Conservation (phyloP, 2,888 invertebrate species). For the Hirtodrosophila histrioides region DNA sequence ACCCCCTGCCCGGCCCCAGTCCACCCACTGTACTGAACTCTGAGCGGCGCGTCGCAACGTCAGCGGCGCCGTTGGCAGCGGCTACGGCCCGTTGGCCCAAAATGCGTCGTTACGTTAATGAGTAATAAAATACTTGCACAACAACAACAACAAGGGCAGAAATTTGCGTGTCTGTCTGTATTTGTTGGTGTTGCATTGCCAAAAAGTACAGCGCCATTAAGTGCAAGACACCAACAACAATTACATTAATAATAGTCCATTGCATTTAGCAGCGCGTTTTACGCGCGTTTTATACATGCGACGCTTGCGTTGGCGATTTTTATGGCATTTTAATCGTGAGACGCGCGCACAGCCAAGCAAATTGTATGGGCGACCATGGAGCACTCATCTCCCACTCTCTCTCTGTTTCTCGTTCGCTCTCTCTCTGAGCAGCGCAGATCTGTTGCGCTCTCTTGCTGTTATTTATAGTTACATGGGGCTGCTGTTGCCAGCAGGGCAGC, state of each 20-base stretch:
- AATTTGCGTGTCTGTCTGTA: slow-evolving; percentile 36
- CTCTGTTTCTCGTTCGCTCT: slow-evolving; percentile 1
- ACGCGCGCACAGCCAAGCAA: slow-evolving; percentile 45
- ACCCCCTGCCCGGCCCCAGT: neutral
- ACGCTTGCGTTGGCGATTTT: slow-evolving; percentile 67
- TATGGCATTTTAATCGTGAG: slow-evolving; percentile 75
- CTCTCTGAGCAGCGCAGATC: neutral
- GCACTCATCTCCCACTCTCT: slow-evolving; percentile 13
- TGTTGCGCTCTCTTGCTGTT: slow-evolving; percentile 32
- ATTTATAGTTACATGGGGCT: slow-evolving; percentile 70
- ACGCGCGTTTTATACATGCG: slow-evolving; percentile 59
- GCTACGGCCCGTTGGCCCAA: slow-evolving; percentile 61
- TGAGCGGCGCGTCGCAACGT: slow-evolving; percentile 25
- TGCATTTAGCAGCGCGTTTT: slow-evolving; percentile 43
- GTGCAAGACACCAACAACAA: slow-evolving; percentile 34
- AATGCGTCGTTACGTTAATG: slow-evolving; percentile 79
- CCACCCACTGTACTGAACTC: slow-evolving; percentile 33
- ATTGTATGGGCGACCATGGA: slow-evolving; percentile 23
- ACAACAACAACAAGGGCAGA: slow-evolving; percentile 36
- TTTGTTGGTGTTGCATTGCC: slow-evolving; percentile 46
- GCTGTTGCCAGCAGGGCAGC: slow-evolving; percentile 56
- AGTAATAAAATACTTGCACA: slow-evolving; percentile 78
- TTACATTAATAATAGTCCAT: slow-evolving; percentile 25
- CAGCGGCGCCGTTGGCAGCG: slow-evolving; percentile 46
- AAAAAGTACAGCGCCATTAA: slow-evolving; percentile 61